These are phyloP conservation scores for Tetragonula clypearis DNA, from an alignment of 1,140 invertebrate genomes.

Conservation along the genomic window DNA sequence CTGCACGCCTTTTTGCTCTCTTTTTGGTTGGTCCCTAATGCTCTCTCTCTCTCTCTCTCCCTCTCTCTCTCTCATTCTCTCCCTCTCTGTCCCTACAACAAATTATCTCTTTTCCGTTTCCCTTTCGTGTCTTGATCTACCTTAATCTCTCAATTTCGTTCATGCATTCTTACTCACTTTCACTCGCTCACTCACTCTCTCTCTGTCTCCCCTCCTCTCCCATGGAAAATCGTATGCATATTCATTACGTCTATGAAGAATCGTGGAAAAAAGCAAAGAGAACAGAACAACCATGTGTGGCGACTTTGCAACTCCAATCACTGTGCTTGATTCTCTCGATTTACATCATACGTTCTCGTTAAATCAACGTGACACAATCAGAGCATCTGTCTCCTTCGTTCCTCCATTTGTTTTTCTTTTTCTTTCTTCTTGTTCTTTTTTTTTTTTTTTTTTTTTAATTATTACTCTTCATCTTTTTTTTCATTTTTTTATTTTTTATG, in stretches of 20 bases:
- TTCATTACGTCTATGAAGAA: conserved; percentile 4
- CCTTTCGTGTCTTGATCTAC: background rate
- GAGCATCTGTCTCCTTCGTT: conserved; percentile 67
- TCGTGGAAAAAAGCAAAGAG: conserved; percentile 22
- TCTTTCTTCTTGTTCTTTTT: conserved; percentile 37
- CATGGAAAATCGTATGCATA: conserved; percentile 43
- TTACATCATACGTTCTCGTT: conserved; percentile 23
- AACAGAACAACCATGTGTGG: conserved; percentile 28
- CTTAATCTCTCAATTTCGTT: background rate
- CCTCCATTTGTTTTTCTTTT: background rate
- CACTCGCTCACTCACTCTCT: background rate
- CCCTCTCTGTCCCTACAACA: background rate
- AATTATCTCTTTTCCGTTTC: background rate
- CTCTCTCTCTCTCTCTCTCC: conserved; percentile 43
- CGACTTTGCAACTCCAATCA: background rate
- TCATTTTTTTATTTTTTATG: conserved; percentile 29
- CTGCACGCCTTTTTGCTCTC: conserved; percentile 31
- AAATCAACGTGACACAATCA: conserved; percentile 63
- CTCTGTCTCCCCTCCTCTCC: conserved; percentile 22
- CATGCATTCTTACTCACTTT: background rate
- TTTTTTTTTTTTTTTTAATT: conserved; percentile 13
- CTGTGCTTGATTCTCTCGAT: conserved; percentile 20
- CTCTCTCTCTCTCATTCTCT: background rate
- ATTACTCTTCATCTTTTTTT: conserved; percentile 33
- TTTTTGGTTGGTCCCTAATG: conserved; percentile 73